Base-by-base conservation (phyloP, 2,888 invertebrate species). In the Drosophila pseudotalamancana region DNA sequence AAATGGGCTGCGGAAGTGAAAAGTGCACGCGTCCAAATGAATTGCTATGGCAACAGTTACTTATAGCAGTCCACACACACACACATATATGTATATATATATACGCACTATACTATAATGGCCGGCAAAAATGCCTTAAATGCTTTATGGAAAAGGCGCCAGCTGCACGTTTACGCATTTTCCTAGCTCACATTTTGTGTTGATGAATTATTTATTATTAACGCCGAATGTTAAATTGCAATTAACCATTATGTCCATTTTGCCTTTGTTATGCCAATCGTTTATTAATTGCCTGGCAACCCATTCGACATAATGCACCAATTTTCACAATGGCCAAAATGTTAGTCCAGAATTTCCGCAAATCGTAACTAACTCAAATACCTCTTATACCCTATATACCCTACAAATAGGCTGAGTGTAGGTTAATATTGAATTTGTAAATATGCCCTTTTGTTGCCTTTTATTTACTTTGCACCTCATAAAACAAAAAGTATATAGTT, bases 1-100 rank as follows among this genome's bases (percentile, higher is more conserved):
- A 72, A 81, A 83, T 73, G 62, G 73, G 65, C 70, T 76, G 73
- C 61, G 60, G 53, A 70, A 76, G 67, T 64, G 68, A 77, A 56
- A 67, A 67, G 50, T 73, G 66, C 61, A 67, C 67, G 67, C 53
- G 18, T 55, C 62, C 18, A 56, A 67, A 71, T 56, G 67, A 72
- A 76, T 76, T 62, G 72, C 72, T 31, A 76, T 57, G 56, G 61
- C 66, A 71, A 74, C 72, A 72, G 73, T 72, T 54, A 63, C 59
- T 63, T 65, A 53, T 21, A 55, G 59, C 64, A 64, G 59, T 56
- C 32, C 43, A 21, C 60, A 14, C 45, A 31, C 45, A 31, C n/a
- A 18, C 18, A 9, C 34, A 18, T 8, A 32, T 9, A 25, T 3
- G 3, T 9, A 11, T 11, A 9, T 32, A 35, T 50, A 35, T 57